Percentiles rank a stretch among this genome's conserved stretches.
Conservation (phyloP, 37 sponge, comb jelly and placozoan species). For the Aphrocallistes beatrix region DNA sequence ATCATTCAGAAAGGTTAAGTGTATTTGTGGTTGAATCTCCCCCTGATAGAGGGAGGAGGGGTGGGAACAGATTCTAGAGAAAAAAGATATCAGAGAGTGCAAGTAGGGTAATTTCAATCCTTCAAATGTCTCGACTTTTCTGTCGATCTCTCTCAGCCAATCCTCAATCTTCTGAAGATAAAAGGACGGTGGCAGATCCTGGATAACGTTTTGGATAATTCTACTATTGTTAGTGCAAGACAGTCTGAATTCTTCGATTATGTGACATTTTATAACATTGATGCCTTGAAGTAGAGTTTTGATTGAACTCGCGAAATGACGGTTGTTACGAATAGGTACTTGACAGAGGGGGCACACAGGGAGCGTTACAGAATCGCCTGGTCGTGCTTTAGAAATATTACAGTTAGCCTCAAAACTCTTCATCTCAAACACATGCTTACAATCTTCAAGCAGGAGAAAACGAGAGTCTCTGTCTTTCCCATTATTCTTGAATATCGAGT, state of each 20-base stretch:
- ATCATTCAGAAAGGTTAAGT: not conserved
- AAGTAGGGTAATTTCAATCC: not conserved
- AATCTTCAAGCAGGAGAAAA: slow-evolving; percentile 66
- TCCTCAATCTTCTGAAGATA: not conserved
- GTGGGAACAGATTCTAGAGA: not conserved
- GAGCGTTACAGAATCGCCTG: slow-evolving; percentile 27
- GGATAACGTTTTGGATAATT: not conserved
- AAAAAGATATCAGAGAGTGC: not conserved
- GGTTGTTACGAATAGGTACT: slow-evolving; percentile 36
- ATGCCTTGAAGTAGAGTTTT: slow-evolving; percentile 38
- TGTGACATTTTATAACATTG: slow-evolving; percentile 42
- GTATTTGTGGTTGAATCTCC: not conserved
- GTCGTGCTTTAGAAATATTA: not conserved
- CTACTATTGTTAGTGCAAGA: not conserved
- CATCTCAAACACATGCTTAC: slow-evolving; percentile 64
- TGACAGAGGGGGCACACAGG: slow-evolving; percentile 64
- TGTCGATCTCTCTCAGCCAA: not conserved
- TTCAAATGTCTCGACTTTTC: not conserved
- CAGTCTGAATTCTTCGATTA: not conserved
- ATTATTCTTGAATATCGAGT: slow-evolving; percentile 49
- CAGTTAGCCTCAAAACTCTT: slow-evolving; percentile 60
- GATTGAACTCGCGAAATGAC: slow-evolving; percentile 56
- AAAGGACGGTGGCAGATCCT: not conserved
- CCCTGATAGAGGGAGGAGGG: not conserved
- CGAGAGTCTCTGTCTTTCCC: slow-evolving; percentile 65